These are phyloP conservation scores for Hippolais icterina DNA, from an alignment of 2,113 vertebrate genomes.

Conservation along the genomic window DNA sequence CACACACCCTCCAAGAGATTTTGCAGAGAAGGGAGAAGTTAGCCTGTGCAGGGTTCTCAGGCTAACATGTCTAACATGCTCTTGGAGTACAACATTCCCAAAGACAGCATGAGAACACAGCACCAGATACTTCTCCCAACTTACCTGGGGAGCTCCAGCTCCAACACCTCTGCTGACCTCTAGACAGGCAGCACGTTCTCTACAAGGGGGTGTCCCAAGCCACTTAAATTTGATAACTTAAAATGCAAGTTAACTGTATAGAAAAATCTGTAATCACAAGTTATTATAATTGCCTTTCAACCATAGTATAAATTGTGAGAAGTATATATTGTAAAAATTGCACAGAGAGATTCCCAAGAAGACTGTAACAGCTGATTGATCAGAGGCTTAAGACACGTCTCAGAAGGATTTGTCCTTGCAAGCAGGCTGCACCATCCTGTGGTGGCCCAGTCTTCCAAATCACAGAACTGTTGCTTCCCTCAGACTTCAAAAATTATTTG, in stretches of 20 bases:
- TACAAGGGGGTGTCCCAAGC: background rate
- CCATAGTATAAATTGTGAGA: background rate
- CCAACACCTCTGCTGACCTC: background rate
- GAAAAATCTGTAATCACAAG: background rate
- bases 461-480: background rate
- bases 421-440: background rate
- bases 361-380: background rate
- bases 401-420: background rate
- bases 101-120: background rate
- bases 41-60: background rate
- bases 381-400: background rate
- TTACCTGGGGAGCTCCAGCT: background rate
- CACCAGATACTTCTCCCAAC: accelerated
- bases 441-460: background rate
- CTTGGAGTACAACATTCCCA: background rate
- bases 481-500: background rate
- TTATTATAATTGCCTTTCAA: background rate
- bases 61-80: accelerated
- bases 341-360: background rate
- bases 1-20: accelerated
- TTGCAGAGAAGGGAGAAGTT: background rate
- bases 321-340: background rate
- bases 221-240: background rate
- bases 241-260: background rate
- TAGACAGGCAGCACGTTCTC: background rate